Percentiles rank a stretch among this genome's conserved stretches.
phyloP scores from a whole-genome alignment of 2,797 vertebrate species.

The Geotrypetes seraphini region DNA sequence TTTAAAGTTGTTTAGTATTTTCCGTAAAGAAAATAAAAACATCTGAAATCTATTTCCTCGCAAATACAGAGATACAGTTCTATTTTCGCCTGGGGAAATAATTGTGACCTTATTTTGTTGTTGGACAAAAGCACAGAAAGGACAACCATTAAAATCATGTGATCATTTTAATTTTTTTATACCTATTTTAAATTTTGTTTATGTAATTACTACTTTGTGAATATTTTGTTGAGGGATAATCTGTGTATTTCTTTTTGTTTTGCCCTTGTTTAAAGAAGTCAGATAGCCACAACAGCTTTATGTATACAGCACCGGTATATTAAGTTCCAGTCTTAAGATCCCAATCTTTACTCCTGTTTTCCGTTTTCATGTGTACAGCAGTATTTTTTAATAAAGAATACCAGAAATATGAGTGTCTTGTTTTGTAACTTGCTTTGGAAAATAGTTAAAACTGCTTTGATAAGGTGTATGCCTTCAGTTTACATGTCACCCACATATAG shows the following conservation, averaged over 20 bases:
- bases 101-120: slow-evolving; percentile 31
- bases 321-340: slow-evolving; percentile 58
- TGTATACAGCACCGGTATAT: slow-evolving; percentile 59
- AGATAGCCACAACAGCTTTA: slow-evolving; percentile 51
- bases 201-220: slow-evolving; percentile 57
- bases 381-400: slow-evolving; percentile 99
- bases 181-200: slow-evolving; percentile 50
- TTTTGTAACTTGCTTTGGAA: slow-evolving; percentile 16
- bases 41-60: slow-evolving; percentile 18
- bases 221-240: slow-evolving; percentile 56
- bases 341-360: slow-evolving; percentile 70
- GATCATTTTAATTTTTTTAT: slow-evolving; percentile 47
- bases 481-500: too few relatives aligned
- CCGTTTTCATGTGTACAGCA: slow-evolving; percentile 98
- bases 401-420: slow-evolving; percentile 49
- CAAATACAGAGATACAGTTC: slow-evolving; percentile 34
- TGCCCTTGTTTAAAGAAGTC: slow-evolving; percentile 54
- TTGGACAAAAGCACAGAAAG: slow-evolving; percentile 59
- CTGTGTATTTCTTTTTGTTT: slow-evolving; percentile 45
- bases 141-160: slow-evolving; percentile 56
- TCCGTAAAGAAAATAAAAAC: too few relatives aligned
- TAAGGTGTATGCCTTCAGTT: too few relatives aligned
- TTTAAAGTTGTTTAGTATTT: too few relatives aligned
- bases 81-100: slow-evolving; percentile 7
- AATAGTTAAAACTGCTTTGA: slow-evolving; percentile 1